Evolutionary conservation across 64 coral and sea anemone genomes (phyloP), one percentile per base, ranked within the genome.

Genomic region (Acropora yongei): DNA sequence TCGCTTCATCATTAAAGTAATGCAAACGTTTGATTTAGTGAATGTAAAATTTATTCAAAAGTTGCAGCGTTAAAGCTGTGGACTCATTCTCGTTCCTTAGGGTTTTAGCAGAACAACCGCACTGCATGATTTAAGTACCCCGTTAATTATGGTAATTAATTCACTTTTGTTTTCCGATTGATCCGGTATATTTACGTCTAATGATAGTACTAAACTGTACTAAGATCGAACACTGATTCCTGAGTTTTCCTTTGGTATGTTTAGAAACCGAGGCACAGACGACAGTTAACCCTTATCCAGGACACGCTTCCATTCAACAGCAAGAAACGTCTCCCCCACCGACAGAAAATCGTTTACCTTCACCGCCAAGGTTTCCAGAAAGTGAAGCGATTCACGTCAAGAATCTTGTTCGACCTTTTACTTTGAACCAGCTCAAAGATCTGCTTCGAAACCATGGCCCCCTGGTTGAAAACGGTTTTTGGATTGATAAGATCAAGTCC

Each of bases 401-500:
- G 77, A 95, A 98, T 77, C 94, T 98, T 48, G 96, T 98, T 14
- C 89, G 96, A 18, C 96, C 96, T 4, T 98, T 98, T 30, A 98
- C 96, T 4, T 77, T 90, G 20, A 98, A 91, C 48, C 96, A 98
- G 46, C 88, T 98, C 5, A 98, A 93, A 65, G 90, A 95, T 14
- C 88, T 95, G 1, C 82, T 98, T 45, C 49, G 87, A 39, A 86
- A 75, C 6, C 61, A 80, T 84, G 96, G 96, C 71, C 82, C 86
- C 10, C 17, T 98, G 41, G 88, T 40, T 4, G 93, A 98, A 0
- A 83, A 82, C 68, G 96, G 96, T 49, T 98, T 98, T 80, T 98
- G 96, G 96, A 98, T 95, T 78, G 94, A 98, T 68, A 92, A 78
- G 75, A 98, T 98, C 19, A 98, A 98, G 80, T 98, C 96, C 48